Conservation (phyloP, 2,888 invertebrate genomes). For the Chymomyza fuscimana region DNA sequence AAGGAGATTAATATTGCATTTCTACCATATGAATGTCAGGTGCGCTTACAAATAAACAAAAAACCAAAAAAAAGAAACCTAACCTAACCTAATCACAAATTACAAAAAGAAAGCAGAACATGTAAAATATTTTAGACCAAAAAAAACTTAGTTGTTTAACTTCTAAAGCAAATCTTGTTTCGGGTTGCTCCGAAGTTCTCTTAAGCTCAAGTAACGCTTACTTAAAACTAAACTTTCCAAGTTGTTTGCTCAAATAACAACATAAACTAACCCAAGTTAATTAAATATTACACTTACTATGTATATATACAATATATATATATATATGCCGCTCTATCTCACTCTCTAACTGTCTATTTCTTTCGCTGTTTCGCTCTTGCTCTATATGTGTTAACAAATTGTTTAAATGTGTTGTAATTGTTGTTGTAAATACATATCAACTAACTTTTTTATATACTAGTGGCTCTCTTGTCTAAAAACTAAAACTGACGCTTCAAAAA, state of each 20-base stretch:
- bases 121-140: neutral
- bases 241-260: neutral
- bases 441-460: conserved; percentile 14
- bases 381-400: neutral
- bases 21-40: conserved; percentile 98
- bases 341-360: conserved; percentile 13
- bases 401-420: neutral
- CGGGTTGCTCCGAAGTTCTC: neutral
- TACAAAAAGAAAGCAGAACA: neutral
- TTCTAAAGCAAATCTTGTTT: conserved; percentile 38
- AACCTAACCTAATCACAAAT: neutral
- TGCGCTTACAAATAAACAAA: conserved; percentile 79
- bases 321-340: conserved; percentile 19
- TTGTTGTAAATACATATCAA: conserved; percentile 17
- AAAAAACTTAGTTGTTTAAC: conserved; percentile 16
- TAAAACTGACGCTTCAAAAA: too few relatives aligned
- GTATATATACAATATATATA: conserved; percentile 8
- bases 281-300: conserved; percentile 8
- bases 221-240: neutral
- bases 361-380: neutral
- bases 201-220: neutral
- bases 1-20: conserved; percentile 99
- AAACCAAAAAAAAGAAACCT: conserved; percentile 25
- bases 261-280: conserved; percentile 4
- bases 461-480: neutral